phyloP scores from a whole-genome alignment of 1,140 invertebrate genomes.

The Danaus melanippus region DNA sequence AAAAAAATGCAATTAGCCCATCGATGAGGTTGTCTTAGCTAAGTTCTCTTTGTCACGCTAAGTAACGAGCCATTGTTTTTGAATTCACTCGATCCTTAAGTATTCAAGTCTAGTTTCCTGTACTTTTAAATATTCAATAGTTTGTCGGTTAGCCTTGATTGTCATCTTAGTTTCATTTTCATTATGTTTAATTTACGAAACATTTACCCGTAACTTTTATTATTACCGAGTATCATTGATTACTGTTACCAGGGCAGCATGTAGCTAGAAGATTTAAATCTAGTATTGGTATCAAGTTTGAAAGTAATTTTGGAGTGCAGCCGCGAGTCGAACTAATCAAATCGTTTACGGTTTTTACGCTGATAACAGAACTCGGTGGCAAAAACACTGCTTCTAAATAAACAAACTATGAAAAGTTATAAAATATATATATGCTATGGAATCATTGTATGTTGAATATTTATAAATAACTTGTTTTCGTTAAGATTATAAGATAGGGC shows the following conservation, averaged over 20 bases:
- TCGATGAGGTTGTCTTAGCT: conserved; percentile 50
- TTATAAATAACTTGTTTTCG: too few relatives aligned
- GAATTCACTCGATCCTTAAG: conserved; percentile 36
- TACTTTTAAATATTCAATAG: conserved; percentile 28
- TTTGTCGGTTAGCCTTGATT: background rate
- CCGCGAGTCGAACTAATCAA: conserved; percentile 66
- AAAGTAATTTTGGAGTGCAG: conserved; percentile 68
- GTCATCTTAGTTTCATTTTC: too few relatives aligned
- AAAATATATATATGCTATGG: too few relatives aligned
- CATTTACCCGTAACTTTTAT: too few relatives aligned
- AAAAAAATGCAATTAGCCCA: conserved; percentile 63
- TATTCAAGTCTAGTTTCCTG: conserved; percentile 35
- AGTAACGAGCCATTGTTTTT: conserved; percentile 60
- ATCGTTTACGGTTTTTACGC: conserved; percentile 64
- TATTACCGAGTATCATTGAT: background rate
- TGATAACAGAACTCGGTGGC: conserved; percentile 40
- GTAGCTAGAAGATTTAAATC: background rate
- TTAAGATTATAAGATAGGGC: too few relatives aligned
- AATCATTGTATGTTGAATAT: too few relatives aligned
- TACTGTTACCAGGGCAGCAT: background rate
- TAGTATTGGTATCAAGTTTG: conserved; percentile 33
- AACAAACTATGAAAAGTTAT: too few relatives aligned
- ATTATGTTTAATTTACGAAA: too few relatives aligned
- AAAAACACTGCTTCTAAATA: conserved; percentile 5
- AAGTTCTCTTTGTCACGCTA: conserved; percentile 41